These are phyloP conservation scores for Allobates femoralis DNA, from an alignment of 2,797 vertebrate genomes.

Conservation along the genomic window DNA sequence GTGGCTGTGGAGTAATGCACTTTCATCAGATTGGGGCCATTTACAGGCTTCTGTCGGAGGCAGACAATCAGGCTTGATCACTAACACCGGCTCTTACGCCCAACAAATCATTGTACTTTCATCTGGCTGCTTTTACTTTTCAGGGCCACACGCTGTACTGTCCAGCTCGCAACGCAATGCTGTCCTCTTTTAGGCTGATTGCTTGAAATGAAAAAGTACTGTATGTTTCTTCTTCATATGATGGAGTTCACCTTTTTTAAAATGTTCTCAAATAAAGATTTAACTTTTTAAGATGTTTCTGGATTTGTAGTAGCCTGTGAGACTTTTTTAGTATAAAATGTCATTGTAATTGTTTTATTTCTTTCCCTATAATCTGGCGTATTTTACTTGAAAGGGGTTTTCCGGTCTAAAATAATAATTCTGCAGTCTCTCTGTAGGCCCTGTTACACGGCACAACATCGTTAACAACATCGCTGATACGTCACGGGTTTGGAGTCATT, in stretches of 20 bases:
- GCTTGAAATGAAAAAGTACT: background rate
- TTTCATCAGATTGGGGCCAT: background rate
- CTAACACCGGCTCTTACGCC: background rate
- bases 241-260: background rate
- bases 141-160: background rate
- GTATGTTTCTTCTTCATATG: background rate
- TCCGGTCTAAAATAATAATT: no score
- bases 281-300: slow-evolving; percentile 10
- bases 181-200: slow-evolving; percentile 11
- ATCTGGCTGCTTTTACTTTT: slow-evolving; percentile 2
- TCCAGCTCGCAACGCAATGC: background rate
- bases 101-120: slow-evolving; percentile 13
- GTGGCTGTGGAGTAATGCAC: background rate
- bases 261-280: background rate
- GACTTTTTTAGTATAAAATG: background rate
- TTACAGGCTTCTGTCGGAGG: background rate
- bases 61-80: slow-evolving; percentile 9
- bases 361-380: no score
- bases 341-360: background rate
- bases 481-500: no score
- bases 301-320: background rate
- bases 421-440: no score
- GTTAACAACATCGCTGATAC: no score
- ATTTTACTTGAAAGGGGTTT: no score
- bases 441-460: no score